Base-by-base conservation (phyloP, 2,888 invertebrate species). In the Hirudinaria manillensis region DNA sequence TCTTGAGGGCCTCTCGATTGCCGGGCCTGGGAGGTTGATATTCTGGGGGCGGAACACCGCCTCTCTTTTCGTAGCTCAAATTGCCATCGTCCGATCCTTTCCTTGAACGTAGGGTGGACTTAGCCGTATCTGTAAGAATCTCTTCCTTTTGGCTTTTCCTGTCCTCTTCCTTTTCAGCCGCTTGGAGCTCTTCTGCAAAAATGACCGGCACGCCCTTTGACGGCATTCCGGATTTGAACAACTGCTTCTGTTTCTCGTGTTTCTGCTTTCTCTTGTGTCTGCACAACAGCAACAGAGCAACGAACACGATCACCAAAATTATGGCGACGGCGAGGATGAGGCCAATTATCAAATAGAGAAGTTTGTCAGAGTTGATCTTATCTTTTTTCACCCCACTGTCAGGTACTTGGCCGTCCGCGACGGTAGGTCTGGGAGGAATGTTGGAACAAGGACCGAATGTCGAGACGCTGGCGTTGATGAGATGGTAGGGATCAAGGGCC, bases 171-270 rank as follows among this genome's bases (percentile, higher is more conserved):
- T 51, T 56, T 34, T 71, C 67, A 21, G 36, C 75, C 82, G 95
- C 95, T 81, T 96, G 95, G 66, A 97, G 88, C 85, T 98, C 98
- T 85, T 98, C 96, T 19, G 88, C 87, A 81, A 97, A 96, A 83
- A 98, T 97, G 56, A 97, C 94, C 0, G 98, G 97, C 81, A 95
- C 94, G 72, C 89, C 89, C 81, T 87, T 87, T 6, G 61, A 53
- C 6, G 65, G 21, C 29, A 29, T 6, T 16, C n/a, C 45, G 4
- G 72, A 53, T 29, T 38, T 45, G 38, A 70, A 29, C 24, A 51
- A 45, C 29, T 24, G 56, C 7, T 53, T 29, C 91, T 92, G 90
- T 88, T 93, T 91, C 78, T 56, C 70, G n/a, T 71, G 68, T 24
- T 70, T 68, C 94, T 93, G 79, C 80, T 92, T 89, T 72, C 85